Percentiles rank a stretch among this genome's conserved stretches.
These are phyloP conservation scores for Lepus timidus DNA, from an alignment of 2,113 vertebrate species.

Conservation along the genomic window DNA sequence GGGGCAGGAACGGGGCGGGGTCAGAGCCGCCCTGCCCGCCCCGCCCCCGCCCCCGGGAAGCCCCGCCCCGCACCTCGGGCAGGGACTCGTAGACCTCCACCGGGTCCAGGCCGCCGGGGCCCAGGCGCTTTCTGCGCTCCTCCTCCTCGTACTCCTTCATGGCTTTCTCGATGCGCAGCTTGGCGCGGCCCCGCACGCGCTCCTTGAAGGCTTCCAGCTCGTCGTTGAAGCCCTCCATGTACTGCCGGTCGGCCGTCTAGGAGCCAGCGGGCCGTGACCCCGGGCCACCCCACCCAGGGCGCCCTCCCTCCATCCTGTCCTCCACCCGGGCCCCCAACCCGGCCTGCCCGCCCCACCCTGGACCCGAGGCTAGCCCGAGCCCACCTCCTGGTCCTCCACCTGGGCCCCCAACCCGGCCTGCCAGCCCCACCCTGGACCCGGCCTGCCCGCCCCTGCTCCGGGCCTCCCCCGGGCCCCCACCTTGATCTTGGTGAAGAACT, in stretches of 20 bases:
- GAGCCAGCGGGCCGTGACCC: too few relatives aligned
- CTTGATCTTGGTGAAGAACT: conserved; percentile 98
- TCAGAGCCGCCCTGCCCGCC: accelerated
- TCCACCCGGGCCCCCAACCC: too few relatives aligned
- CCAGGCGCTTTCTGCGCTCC: conserved; percentile 93
- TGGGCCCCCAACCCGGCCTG: not conserved
- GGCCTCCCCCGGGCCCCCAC: conserved; percentile 62
- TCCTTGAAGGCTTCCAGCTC: conserved; percentile 96
- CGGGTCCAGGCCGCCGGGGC: conserved; percentile 95
- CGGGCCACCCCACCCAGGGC: too few relatives aligned
- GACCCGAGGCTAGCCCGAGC: accelerated
- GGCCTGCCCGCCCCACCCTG: too few relatives aligned
- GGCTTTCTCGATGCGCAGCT: conserved; percentile 95
- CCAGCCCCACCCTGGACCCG: accelerated
- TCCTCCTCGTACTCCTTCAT: conserved; percentile 96
- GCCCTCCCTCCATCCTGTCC: too few relatives aligned
- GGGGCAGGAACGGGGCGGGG: not conserved
- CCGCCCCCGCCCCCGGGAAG: not conserved
- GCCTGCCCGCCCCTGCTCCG: not conserved
- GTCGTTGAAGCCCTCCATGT: conserved; percentile 96
- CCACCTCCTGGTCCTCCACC: not conserved
- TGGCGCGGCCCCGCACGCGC: conserved; percentile 92
- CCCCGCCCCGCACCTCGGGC: conserved; percentile 67
- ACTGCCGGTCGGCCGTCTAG: conserved; percentile 95
- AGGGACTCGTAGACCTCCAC: conserved; percentile 95